Base-by-base conservation (phyloP, 2,113 vertebrate species). In the Ancistrus triradiatus region DNA sequence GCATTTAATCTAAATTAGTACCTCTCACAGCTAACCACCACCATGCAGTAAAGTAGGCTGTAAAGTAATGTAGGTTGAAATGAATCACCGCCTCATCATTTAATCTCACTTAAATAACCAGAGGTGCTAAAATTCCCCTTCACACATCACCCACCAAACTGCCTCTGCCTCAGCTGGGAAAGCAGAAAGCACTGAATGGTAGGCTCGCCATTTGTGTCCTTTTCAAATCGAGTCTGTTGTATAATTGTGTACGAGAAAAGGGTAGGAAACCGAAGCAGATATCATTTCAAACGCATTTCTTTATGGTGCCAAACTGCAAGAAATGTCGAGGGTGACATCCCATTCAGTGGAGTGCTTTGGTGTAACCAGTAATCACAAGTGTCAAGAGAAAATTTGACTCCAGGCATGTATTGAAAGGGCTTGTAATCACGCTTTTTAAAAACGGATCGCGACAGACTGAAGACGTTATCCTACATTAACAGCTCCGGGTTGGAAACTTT, bases 31-130 rank as follows among this genome's bases (percentile, higher is more conserved):
- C n/a, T n/a, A n/a, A 56, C 42, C 24, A 49, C 44, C 33, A 49
- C 40, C 59, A 38, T 60, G 61, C 44, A 64, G 49, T 50, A 48
- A 58, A 10, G 61, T 63, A 68, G 61, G 60, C 63, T 75, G 49
- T 51, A 8, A 59, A 68, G 50, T 72, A 56, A 75, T n/a, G n/a
- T n/a, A n/a, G n/a, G n/a, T n/a, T n/a, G n/a, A n/a, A n/a, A n/a
- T n/a, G n/a, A n/a, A n/a, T n/a, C n/a, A n/a, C n/a, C n/a, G n/a
- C n/a, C n/a, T n/a, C n/a, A n/a, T n/a, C n/a, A n/a, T n/a, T n/a
- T n/a, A n/a, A n/a, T n/a, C 60, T 75, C 65, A 70, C 27, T 21
- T 10, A 61, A 53, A 71, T 72, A 61, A 68, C 50, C 47, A n/a
- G 58, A 63, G 37, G 50, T 51, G 57, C 47, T 43, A 57, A 74